A percentile compares a stretch with the other conserved stretches of the same genome.
phyloP scores from a whole-genome alignment of 2,113 vertebrate species.

The Mungos mungo region DNA sequence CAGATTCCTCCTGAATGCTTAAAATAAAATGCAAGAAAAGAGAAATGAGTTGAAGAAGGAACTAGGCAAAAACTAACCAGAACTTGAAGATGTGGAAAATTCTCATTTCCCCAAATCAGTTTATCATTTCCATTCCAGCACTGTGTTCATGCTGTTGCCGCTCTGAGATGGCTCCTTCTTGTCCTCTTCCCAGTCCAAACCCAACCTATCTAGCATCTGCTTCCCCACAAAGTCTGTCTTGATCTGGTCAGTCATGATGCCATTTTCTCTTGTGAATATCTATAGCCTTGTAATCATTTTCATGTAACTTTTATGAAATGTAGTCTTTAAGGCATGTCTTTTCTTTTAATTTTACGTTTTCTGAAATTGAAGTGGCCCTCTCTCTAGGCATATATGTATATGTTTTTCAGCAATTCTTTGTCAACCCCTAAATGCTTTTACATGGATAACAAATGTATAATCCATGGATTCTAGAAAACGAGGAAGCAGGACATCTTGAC shows the following conservation, averaged over 20 bases:
- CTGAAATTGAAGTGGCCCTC: background rate
- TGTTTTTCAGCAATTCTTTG: background rate
- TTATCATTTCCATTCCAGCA: background rate
- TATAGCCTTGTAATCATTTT: background rate
- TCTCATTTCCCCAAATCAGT: background rate
- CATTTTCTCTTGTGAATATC: background rate
- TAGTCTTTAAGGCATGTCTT: background rate
- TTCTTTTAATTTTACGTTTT: background rate
- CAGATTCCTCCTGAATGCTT: background rate
- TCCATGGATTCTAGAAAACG: background rate
- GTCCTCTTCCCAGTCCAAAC: background rate
- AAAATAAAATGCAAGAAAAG: background rate
- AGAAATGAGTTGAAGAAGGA: background rate
- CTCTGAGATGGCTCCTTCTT: background rate
- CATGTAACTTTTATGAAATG: background rate
- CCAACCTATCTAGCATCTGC: no score
- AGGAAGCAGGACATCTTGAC: background rate
- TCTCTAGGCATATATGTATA: background rate
- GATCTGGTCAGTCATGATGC: background rate
- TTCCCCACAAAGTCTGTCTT: background rate
- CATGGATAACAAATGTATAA: background rate
- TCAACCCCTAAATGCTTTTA: background rate
- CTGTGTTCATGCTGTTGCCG: rapidly evolving
- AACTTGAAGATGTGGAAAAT: background rate
- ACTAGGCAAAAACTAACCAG: background rate